A percentile compares a stretch with the other conserved stretches of the same genome.
Evolutionary conservation across 2,797 vertebrate species (phyloP).

Genomic region (Propithecus deckenii): DNA sequence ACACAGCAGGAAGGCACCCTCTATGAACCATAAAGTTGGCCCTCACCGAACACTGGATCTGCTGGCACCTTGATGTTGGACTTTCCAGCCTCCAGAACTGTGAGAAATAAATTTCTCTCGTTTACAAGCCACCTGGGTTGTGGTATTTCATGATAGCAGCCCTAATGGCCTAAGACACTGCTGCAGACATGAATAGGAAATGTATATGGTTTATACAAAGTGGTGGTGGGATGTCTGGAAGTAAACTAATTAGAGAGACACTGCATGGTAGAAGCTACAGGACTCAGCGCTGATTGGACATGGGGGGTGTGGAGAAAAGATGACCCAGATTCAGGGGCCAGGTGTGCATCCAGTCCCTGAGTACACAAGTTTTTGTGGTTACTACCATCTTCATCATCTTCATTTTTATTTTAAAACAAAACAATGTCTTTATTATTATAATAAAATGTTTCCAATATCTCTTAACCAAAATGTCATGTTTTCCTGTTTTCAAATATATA

Average conservation of each 20-base stretch:
- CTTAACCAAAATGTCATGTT: not conserved
- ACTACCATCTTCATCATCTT: not conserved
- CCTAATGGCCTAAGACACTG: not conserved
- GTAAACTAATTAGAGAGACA: not conserved
- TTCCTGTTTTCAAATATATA: not conserved
- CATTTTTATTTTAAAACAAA: slow-evolving; percentile 11
- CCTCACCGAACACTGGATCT: not conserved
- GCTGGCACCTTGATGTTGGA: not conserved
- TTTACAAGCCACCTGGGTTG: not conserved
- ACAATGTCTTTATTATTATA: not conserved
- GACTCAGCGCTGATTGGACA: not conserved
- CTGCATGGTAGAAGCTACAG: not conserved
- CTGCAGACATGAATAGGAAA: not conserved
- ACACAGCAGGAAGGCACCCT: not conserved
- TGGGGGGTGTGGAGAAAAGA: not conserved
- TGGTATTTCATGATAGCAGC: not conserved
- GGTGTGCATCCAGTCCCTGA: not conserved
- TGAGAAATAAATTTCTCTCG: not conserved
- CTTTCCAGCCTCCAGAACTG: not conserved
- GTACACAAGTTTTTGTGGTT: not conserved
- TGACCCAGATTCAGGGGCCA: not conserved
- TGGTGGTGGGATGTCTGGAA: not conserved
- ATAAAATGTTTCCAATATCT: not conserved
- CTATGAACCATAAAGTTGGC: not conserved
- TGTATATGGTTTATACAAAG: not conserved